phyloP scores from a whole-genome alignment of 2,888 invertebrate genomes.

The Cyclophora albipunctata region DNA sequence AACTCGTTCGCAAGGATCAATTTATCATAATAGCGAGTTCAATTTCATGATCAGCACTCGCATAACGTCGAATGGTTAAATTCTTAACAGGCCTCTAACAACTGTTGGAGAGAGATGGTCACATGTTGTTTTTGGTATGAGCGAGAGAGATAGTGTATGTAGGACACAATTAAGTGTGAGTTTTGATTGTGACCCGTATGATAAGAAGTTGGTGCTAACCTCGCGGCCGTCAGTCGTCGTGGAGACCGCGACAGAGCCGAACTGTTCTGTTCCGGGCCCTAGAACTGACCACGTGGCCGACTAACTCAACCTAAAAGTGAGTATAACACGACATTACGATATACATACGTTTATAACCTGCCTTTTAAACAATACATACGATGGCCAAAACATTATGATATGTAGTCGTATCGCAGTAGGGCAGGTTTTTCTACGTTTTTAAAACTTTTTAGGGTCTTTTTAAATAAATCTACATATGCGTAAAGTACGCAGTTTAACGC shows the following conservation, averaged over 20 bases:
- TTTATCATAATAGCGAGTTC: too few species aligned
- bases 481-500: too few species aligned
- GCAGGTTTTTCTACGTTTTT: too few species aligned
- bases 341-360: slow-evolving; percentile 1
- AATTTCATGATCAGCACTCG: too few species aligned
- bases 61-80: too few species aligned
- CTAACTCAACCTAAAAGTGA: slow-evolving; percentile 47
- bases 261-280: slow-evolving; percentile 32
- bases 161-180: slow-evolving; percentile 9
- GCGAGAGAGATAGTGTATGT: slow-evolving; percentile 25
- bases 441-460: too few species aligned
- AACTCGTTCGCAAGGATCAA: too few species aligned
- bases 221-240: slow-evolving; percentile 55
- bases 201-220: slow-evolving; percentile 25
- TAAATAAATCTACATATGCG: too few species aligned
- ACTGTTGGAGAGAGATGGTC: slow-evolving; percentile 19
- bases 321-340: slow-evolving; percentile 26
- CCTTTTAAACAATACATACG: too few species aligned
- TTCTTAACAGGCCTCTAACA: slow-evolving; percentile 19
- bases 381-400: too few species aligned
- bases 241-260: slow-evolving; percentile 54
- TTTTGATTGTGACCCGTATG: slow-evolving; percentile 27
- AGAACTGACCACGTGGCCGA: slow-evolving; percentile 59
- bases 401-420: too few species aligned
- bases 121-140: slow-evolving; percentile 14